Conservation (phyloP, 2,113 vertebrate genomes). For the Falco punctatus region DNA sequence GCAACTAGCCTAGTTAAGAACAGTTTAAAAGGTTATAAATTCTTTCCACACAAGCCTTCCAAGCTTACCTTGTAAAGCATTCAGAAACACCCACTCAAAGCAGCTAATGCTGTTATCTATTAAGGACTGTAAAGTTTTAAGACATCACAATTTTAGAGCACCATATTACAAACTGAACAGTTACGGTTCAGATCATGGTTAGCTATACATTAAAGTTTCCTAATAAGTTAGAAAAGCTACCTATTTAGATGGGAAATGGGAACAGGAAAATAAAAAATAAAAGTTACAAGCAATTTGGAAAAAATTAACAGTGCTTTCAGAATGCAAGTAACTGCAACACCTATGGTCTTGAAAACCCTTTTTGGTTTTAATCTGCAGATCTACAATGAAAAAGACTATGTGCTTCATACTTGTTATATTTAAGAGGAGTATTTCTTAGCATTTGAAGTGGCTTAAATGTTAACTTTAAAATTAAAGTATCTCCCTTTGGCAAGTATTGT, state of each 20-base stretch:
- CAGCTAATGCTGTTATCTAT: not conserved
- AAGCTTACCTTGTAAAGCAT: not conserved
- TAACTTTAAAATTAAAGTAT: not conserved
- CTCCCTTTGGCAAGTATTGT: not conserved
- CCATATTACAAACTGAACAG: not conserved
- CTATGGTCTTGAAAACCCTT: not conserved
- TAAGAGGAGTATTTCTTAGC: not conserved
- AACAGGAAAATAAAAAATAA: not conserved
- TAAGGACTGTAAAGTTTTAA: not conserved
- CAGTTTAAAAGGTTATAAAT: not conserved
- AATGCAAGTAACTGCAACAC: not conserved
- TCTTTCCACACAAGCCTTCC: not conserved
- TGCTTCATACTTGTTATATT: not conserved
- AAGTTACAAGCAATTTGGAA: not conserved
- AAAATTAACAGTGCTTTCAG: not conserved
- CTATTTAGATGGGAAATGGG: not conserved
- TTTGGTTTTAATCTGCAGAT: not conserved
- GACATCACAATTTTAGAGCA: not conserved
- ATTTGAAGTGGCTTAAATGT: not conserved
- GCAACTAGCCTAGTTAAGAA: not conserved
- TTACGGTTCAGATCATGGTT: not conserved
- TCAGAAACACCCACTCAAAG: not conserved
- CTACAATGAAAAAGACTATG: not conserved
- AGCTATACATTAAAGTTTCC: not conserved
- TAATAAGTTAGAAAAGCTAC: not conserved